Percentiles rank a stretch among this genome's conserved stretches.
These are phyloP conservation scores for Panzeria rudis DNA, from an alignment of 2,888 invertebrate genomes.

Conservation along the genomic window DNA sequence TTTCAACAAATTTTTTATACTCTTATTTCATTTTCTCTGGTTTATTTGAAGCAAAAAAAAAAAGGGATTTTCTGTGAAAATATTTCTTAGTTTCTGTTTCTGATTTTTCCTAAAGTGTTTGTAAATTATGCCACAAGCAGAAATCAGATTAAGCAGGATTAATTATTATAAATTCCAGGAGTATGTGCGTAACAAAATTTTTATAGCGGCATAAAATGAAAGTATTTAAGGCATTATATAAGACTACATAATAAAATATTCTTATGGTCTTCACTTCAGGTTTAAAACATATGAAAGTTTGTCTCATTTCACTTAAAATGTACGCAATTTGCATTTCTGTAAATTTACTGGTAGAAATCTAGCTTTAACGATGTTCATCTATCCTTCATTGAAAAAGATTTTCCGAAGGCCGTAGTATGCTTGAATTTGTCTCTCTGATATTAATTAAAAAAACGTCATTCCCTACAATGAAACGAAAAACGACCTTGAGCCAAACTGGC, in stretches of 20 bases:
- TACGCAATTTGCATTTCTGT: too few species aligned
- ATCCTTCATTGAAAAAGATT: too few species aligned
- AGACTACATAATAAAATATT: too few species aligned
- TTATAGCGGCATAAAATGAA: background rate
- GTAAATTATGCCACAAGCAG: conserved; percentile 38
- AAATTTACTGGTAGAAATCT: too few species aligned
- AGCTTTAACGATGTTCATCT: too few species aligned
- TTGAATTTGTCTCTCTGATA: too few species aligned
- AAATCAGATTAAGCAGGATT: conserved; percentile 32
- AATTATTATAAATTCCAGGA: conserved; percentile 26
- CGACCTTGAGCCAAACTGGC: too few species aligned
- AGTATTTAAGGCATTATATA: background rate
- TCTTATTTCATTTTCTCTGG: background rate
- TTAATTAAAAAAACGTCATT: too few species aligned
- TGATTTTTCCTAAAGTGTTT: conserved; percentile 18
- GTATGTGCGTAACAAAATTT: background rate
- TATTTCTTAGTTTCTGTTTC: conserved; percentile 30
- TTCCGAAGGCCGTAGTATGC: too few species aligned
- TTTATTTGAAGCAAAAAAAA: background rate
- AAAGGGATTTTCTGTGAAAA: conserved; percentile 9
- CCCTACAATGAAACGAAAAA: too few species aligned
- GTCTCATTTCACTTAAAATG: too few species aligned
- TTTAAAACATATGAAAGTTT: background rate
- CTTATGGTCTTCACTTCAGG: background rate
- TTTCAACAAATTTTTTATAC: conserved; percentile 24